Evolutionary conservation across 2,113 vertebrate genomes (phyloP).

Genomic region (Anolis sagrei): DNA sequence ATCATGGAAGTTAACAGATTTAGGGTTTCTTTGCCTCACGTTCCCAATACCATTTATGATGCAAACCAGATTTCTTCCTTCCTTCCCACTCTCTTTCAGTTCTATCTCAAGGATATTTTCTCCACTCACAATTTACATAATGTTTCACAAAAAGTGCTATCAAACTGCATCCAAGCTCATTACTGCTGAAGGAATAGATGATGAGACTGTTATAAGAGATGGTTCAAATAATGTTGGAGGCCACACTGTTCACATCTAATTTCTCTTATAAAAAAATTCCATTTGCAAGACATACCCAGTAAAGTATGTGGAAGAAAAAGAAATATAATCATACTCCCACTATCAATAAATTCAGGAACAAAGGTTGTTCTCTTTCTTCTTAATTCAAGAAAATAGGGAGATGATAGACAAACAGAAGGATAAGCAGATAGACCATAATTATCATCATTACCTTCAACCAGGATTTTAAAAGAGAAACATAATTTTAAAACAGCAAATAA

Average conservation of each 20-base stretch:
- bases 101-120: conserved; percentile 27
- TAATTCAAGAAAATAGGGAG: not conserved
- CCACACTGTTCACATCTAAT: conserved; percentile 30
- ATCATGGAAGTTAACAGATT: not conserved
- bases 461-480: not conserved
- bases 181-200: conserved; percentile 36
- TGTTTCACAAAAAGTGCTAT: not conserved
- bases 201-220: conserved; percentile 39
- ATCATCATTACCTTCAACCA: not conserved
- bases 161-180: conserved; percentile 12
- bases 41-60: not conserved
- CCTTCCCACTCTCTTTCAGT: accelerated
- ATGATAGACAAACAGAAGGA: too few species aligned
- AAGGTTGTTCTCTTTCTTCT: not conserved
- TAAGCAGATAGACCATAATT: too few species aligned
- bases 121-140: conserved; percentile 37
- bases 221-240: conserved; percentile 2
- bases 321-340: not conserved
- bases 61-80: not conserved
- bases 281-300: not conserved
- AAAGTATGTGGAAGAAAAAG: accelerated
- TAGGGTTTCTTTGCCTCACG: not conserved
- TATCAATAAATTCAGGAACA: not conserved
- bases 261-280: conserved; percentile 16
- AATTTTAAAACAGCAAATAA: not conserved